These are phyloP conservation scores for Nymphalis io DNA, from an alignment of 1,140 invertebrate genomes.

Conservation along the genomic window DNA sequence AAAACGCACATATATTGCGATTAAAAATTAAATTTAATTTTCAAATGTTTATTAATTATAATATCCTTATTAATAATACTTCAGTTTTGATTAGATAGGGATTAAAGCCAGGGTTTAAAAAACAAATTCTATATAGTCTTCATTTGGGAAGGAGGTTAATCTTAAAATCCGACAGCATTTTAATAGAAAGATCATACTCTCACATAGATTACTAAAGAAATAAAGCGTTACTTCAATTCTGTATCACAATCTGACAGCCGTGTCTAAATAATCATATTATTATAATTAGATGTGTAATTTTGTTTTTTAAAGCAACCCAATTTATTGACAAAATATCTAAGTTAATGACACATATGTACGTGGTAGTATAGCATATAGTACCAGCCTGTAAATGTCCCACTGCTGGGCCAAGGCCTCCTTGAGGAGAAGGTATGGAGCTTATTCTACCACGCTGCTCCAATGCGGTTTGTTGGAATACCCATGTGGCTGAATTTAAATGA, in stretches of 20 bases:
- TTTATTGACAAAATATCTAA: not conserved
- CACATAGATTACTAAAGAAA: not conserved
- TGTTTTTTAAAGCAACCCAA: not conserved
- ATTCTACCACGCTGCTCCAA: no score
- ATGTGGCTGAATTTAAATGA: no score
- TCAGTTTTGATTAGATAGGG: not conserved
- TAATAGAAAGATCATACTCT: conserved; percentile 13
- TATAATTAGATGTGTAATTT: conserved; percentile 3
- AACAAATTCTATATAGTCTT: not conserved
- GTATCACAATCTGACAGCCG: conserved; percentile 17
- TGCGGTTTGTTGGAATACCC: no score
- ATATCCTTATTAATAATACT: not conserved
- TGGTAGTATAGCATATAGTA: no score
- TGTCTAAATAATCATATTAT: conserved; percentile 10
- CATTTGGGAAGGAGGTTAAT: conserved; percentile 17
- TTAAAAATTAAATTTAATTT: not conserved
- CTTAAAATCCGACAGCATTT: conserved; percentile 11
- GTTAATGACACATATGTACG: not conserved
- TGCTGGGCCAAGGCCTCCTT: no score
- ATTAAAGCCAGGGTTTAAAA: not conserved
- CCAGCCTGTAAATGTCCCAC: no score
- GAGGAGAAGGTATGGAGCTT: no score
- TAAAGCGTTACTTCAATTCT: conserved; percentile 12
- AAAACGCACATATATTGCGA: not conserved
- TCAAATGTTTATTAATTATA: not conserved